Conservation (phyloP, 2,888 invertebrate genomes). For the Cataglyphis livida region DNA sequence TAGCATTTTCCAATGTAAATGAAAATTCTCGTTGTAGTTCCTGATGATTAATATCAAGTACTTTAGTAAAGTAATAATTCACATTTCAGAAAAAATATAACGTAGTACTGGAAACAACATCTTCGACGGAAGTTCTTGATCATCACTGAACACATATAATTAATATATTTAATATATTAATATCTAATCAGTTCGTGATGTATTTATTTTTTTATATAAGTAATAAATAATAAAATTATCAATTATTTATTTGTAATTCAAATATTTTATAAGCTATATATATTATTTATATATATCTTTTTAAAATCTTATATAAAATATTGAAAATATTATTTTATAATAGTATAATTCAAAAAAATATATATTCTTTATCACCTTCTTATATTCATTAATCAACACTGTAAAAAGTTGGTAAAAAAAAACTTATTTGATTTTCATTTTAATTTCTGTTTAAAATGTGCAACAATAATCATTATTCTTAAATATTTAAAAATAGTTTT, state of each 20-base stretch:
- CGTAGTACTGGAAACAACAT: constrained; percentile 65
- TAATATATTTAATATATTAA: neutral
- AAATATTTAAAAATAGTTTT: constrained; percentile 45
- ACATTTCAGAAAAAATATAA: constrained; percentile 41
- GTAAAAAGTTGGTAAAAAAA: constrained; percentile 41
- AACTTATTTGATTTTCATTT: constrained; percentile 10
- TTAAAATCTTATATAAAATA: constrained; percentile 54
- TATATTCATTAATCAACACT: neutral
- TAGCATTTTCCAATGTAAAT: constrained; percentile 1
- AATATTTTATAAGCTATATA: constrained; percentile 52
- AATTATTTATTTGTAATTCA: constrained; percentile 24
- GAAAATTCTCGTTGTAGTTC: neutral
- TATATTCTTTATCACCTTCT: no score
- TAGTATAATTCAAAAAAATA: constrained; percentile 60
- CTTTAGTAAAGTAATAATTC: neutral
- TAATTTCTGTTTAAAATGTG: constrained; percentile 25
- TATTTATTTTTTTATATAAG: constrained; percentile 50
- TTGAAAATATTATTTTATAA: constrained; percentile 58
- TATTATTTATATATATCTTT: constrained; percentile 1
- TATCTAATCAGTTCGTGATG: constrained; percentile 1
- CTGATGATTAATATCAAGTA: neutral
- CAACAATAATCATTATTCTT: neutral
- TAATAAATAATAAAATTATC: constrained; percentile 50
- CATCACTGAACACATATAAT: constrained; percentile 52
- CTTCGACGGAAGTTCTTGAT: constrained; percentile 65